Conservation (phyloP, 2,797 vertebrate genomes). For the Adelosebastes latens region DNA sequence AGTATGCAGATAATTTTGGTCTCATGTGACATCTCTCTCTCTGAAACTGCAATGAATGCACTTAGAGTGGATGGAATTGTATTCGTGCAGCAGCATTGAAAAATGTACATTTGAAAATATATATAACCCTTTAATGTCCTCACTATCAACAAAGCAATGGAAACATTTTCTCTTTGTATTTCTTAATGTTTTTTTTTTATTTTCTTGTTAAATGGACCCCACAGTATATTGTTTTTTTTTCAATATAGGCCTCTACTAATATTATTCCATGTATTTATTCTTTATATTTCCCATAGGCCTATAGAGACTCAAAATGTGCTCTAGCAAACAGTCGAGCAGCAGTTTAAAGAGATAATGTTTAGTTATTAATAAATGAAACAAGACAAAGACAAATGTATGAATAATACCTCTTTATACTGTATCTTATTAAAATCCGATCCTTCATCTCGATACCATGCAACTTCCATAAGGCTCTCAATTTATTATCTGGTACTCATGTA, state of each 20-base stretch:
- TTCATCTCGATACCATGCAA: neutral
- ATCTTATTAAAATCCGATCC: neutral
- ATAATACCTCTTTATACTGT: neutral
- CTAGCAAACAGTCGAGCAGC: rapidly evolving
- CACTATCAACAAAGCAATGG: too few species aligned
- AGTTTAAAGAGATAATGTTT: neutral
- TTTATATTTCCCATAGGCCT: rapidly evolving
- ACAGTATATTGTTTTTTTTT: too few species aligned
- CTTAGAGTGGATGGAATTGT: neutral
- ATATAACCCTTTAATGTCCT: neutral
- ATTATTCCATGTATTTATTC: too few species aligned
- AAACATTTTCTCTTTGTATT: too few species aligned
- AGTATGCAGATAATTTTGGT: neutral
- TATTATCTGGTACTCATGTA: neutral
- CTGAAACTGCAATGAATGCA: neutral
- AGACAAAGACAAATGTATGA: neutral
- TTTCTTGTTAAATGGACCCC: too few species aligned
- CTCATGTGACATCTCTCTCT: neutral
- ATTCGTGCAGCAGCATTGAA: neutral
- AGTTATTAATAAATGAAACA: neutral
- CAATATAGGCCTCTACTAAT: too few species aligned
- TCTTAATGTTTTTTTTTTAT: too few species aligned
- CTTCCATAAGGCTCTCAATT: neutral
- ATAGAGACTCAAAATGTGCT: too few species aligned
- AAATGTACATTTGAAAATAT: neutral